Evolutionary conservation across 2,113 vertebrate species (phyloP).

Genomic region (Anolis sagrei): DNA sequence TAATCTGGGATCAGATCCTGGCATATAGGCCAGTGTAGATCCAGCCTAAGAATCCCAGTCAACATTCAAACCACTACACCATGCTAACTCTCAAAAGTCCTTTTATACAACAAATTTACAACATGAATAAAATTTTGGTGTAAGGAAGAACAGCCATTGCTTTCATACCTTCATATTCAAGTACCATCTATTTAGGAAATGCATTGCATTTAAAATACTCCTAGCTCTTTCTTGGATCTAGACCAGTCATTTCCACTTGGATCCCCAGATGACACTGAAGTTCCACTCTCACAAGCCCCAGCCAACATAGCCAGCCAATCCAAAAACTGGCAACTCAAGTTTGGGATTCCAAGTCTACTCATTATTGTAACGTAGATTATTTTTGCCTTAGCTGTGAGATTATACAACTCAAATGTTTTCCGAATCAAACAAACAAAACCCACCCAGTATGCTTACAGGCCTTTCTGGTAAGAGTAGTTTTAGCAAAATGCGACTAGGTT

Average conservation of each 20-base stretch:
- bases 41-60: no score
- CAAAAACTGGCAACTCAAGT: neutral
- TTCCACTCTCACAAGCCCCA: neutral
- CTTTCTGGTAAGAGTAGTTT: no score
- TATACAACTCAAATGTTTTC: neutral
- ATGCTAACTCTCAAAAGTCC: no score
- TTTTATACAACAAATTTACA: no score
- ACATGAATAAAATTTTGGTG: no score
- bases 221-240: neutral
- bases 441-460: no score
- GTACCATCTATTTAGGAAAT: neutral
- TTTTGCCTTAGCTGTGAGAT: neutral
- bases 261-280: neutral
- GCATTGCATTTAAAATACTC: neutral
- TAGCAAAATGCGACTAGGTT: no score
- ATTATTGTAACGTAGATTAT: neutral
- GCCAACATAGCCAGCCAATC: neutral
- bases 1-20: no score
- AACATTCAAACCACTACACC: no score
- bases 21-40: no score
- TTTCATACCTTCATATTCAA: neutral
- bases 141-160: neutral
- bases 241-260: neutral
- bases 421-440: neutral
- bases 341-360: neutral